phyloP scores from a whole-genome alignment of 2,113 vertebrate genomes.

The Myodes glareolus region DNA sequence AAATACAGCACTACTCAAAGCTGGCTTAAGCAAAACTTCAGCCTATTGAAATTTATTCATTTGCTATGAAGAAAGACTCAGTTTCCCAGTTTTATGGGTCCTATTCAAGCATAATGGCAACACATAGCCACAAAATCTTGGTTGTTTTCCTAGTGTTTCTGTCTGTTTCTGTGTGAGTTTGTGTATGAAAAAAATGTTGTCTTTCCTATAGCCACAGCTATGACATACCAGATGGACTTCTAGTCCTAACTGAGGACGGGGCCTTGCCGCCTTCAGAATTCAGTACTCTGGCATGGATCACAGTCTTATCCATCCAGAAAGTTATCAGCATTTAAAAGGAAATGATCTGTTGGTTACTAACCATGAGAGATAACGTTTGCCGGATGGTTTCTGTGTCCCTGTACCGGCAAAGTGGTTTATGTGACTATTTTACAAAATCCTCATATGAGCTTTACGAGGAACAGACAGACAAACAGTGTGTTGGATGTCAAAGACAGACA shows the following conservation, averaged over 20 bases:
- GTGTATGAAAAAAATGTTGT: background rate
- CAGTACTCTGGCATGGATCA: background rate
- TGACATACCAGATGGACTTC: background rate
- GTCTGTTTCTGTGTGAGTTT: background rate
- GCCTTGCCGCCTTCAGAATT: background rate
- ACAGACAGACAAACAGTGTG: background rate
- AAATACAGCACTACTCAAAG: constrained; percentile 50
- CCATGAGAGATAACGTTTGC: background rate
- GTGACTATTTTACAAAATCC: background rate
- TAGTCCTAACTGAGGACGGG: background rate
- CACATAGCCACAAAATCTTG: constrained; percentile 30
- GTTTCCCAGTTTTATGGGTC: constrained; percentile 13
- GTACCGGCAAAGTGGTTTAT: background rate
- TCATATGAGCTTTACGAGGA: background rate
- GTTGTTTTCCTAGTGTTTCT: background rate
- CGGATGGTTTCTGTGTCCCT: background rate
- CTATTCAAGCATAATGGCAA: background rate
- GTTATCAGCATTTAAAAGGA: constrained; percentile 21
- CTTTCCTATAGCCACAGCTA: background rate
- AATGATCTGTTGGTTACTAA: background rate
- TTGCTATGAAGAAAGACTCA: background rate
- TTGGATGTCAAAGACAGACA: background rate
- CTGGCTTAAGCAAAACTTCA: constrained; percentile 51
- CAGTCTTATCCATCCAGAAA: constrained; percentile 35
- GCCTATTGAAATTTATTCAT: constrained; percentile 36